Evolutionary conservation across 2,113 vertebrate genomes (phyloP).

Genomic region (Echinops telfairi): DNA sequence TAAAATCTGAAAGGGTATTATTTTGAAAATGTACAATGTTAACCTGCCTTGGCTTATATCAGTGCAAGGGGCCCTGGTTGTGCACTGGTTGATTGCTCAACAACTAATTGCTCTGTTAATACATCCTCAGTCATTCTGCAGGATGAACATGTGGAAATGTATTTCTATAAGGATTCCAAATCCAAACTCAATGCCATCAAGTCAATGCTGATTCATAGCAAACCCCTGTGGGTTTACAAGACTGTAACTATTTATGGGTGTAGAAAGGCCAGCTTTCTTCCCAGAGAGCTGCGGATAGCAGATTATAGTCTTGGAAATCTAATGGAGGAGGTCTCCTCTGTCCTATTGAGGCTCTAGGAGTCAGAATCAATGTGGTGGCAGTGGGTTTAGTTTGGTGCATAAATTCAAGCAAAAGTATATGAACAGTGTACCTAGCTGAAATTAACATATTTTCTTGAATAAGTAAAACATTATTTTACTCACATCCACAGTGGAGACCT

Average conservation of each 20-base stretch:
- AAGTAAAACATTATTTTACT: not conserved
- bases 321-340: not conserved
- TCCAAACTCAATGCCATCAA: too few species aligned
- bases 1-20: conserved; percentile 26
- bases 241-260: too few species aligned
- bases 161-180: not conserved
- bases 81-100: not conserved
- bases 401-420: conserved; percentile 3
- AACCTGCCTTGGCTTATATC: not conserved
- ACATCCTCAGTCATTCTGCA: too few species aligned
- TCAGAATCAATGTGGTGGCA: not conserved
- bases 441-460: conserved; percentile 4
- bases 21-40: conserved; percentile 26
- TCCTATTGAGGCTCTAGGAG: not conserved
- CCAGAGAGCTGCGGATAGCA: not conserved
- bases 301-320: not conserved
- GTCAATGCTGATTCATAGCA: too few species aligned
- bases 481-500: not conserved
- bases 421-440: conserved; percentile 34
- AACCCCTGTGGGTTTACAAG: too few species aligned
- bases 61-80: not conserved
- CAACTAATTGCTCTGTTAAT: too few species aligned
- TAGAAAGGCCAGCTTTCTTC: too few species aligned
- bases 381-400: not conserved
- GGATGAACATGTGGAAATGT: not conserved